phyloP scores from a whole-genome alignment of 2,113 vertebrate genomes.

The Malurus alboscapulatus region DNA sequence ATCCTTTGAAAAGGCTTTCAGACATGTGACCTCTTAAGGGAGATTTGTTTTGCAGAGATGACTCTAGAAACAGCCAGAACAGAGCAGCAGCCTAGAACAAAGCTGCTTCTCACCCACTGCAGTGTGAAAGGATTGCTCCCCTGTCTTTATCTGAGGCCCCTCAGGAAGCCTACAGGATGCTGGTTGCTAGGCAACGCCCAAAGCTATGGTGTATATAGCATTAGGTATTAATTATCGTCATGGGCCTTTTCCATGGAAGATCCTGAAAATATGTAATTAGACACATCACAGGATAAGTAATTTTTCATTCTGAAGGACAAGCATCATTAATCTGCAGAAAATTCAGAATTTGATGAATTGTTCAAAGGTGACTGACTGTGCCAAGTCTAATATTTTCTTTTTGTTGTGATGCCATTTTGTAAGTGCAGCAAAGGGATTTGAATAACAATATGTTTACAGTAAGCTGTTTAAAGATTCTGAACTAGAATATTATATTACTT shows the following conservation, averaged over 20 bases:
- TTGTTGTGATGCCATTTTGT: neutral
- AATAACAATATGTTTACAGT: neutral
- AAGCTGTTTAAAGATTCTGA: neutral
- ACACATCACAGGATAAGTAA: neutral
- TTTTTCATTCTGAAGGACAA: slow-evolving; percentile 37
- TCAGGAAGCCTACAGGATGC: slow-evolving; percentile 48
- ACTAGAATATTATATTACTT: neutral
- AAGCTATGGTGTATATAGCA: slow-evolving; percentile 64
- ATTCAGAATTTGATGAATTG: slow-evolving; percentile 7
- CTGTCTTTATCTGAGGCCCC: slow-evolving; percentile 40
- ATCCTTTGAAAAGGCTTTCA: neutral
- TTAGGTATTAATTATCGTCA: slow-evolving; percentile 76
- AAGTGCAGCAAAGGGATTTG: neutral
- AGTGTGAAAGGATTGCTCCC: slow-evolving; percentile 26
- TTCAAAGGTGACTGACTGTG: neutral
- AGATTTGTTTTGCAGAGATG: slow-evolving; percentile 27
- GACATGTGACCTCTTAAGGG: neutral
- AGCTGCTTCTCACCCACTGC: slow-evolving; percentile 7
- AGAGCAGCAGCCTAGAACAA: slow-evolving; percentile 24
- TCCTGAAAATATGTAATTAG: slow-evolving; percentile 68
- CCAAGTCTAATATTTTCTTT: slow-evolving; percentile 6
- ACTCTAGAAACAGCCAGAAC: slow-evolving; percentile 46
- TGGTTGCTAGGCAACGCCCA: slow-evolving; percentile 74
- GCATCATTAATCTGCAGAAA: slow-evolving; percentile 10
- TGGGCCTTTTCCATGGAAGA: slow-evolving; percentile 57